Conservation (phyloP, 2,113 vertebrate genomes). For the Siniperca knerii region DNA sequence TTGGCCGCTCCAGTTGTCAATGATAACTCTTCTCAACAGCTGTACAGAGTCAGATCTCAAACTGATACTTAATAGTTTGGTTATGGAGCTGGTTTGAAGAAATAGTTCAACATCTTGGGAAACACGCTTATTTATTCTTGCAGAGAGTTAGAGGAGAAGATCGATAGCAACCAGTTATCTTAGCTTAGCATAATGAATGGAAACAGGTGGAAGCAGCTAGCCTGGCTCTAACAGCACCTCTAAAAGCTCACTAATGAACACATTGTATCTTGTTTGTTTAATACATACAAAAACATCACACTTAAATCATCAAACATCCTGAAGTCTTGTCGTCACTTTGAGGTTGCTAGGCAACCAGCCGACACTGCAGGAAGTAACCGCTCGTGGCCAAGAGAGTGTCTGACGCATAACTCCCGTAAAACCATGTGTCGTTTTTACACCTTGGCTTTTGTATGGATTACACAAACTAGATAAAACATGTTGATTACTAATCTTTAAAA, state of each 20-base stretch:
- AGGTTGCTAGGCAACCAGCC: background rate
- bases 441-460: background rate
- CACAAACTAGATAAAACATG: background rate
- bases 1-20: background rate
- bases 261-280: background rate
- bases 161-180: background rate
- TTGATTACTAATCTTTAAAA: background rate
- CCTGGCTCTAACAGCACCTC: background rate
- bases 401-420: background rate
- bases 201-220: background rate
- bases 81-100: background rate
- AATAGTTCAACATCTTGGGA: background rate
- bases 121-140: background rate
- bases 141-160: background rate
- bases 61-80: background rate
- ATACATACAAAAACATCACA: background rate
- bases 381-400: background rate
- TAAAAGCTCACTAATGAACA: background rate
- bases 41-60: constrained; percentile 12
- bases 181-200: constrained; percentile 2
- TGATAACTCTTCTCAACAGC: background rate
- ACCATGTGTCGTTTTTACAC: background rate
- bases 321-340: background rate
- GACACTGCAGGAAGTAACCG: background rate
- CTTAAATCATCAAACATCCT: background rate